Conservation (phyloP, 2,113 vertebrate species). For the Protobothrops mucrosquamatus region DNA sequence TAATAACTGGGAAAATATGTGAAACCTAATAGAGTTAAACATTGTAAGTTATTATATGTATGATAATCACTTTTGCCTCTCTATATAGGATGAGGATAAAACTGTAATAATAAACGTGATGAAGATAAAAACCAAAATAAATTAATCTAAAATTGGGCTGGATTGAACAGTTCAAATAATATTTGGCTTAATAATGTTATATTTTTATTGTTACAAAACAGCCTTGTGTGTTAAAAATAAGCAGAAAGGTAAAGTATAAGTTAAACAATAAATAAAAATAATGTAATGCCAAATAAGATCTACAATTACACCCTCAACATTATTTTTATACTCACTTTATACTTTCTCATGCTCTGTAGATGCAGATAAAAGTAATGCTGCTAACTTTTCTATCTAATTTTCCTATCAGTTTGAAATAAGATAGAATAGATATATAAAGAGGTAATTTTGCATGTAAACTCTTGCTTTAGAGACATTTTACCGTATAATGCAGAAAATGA, state of each 20-base stretch:
- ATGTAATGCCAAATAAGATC: not conserved
- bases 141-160: not conserved
- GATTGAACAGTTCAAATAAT: not conserved
- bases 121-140: not conserved
- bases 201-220: too few species aligned
- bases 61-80: not conserved
- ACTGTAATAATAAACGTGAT: not conserved
- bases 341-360: not conserved
- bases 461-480: not conserved
- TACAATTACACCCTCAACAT: not conserved
- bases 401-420: not conserved
- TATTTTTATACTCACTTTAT: not conserved
- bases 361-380: not conserved
- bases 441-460: not conserved
- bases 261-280: too few species aligned
- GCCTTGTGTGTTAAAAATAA: too few species aligned
- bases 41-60: not conserved
- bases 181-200: not conserved
- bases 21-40: not conserved
- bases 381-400: not conserved
- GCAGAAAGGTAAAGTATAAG: too few species aligned
- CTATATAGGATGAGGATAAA: not conserved
- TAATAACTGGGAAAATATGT: constrained; percentile 36
- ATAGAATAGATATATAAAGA: not conserved
- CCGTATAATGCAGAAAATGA: not conserved